These are phyloP conservation scores for Hepsetus odoe DNA, from an alignment of 2,113 vertebrate genomes.

Conservation along the genomic window DNA sequence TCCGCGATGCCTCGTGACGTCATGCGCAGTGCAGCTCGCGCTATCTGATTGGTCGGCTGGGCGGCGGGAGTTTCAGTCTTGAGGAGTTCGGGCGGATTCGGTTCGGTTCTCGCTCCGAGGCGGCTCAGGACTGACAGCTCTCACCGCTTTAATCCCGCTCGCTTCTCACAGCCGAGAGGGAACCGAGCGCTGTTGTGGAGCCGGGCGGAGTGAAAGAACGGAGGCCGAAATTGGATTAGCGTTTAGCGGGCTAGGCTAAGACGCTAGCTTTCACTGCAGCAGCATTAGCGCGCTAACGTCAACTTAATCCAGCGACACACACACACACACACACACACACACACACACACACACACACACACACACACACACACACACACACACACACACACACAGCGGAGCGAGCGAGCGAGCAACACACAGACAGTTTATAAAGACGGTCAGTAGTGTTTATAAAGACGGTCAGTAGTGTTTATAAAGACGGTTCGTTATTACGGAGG, in stretches of 20 bases:
- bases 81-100: neutral
- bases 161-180: neutral
- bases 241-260: slow-evolving; percentile 6
- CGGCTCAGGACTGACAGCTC: neutral
- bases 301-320: slow-evolving; percentile 39
- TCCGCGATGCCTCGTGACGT: neutral
- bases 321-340: no score
- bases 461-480: no score
- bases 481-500: neutral
- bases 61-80: slow-evolving; percentile 43
- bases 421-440: no score
- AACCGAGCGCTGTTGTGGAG: neutral
- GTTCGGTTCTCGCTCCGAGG: neutral
- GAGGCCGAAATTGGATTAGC: slow-evolving; percentile 47
- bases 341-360: no score
- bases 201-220: neutral
- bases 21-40: neutral
- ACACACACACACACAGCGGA: neutral
- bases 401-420: no score
- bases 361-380: no score
- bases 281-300: neutral
- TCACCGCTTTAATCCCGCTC: neutral
- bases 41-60: slow-evolving; percentile 10
- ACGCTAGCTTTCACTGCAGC: slow-evolving; percentile 8
- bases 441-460: no score